Evolutionary conservation across 2,888 invertebrate genomes (phyloP), one percentile per base, ranked within the genome.

Genomic region (Epinotia nisella): DNA sequence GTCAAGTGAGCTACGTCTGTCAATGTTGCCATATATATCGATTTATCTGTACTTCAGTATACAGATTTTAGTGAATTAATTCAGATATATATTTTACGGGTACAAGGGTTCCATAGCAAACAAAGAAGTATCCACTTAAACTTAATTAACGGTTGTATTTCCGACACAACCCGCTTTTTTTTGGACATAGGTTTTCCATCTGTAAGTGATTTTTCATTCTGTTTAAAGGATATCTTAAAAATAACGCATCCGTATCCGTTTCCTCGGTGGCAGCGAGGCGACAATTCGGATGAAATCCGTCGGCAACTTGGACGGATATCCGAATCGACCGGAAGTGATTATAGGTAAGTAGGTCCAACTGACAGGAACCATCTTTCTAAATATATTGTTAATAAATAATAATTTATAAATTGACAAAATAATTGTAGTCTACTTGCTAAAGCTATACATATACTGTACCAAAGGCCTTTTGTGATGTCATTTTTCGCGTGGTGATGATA

Each of bases 251-350:
- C 85, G 78, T 84, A 85, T 88, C 86, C 85, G 78, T 84, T 88
- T 89, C 88, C 88, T 87, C 81, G 85, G 86, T 82, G 83, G 80
- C 73, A 73, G 75, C 76, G 35, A 11, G 19, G 15, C 65, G 41
- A 58, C 24, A 82, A 79, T 81, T 81, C 82, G 82, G 84, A 82
- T 83, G 81, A 84, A 82, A 86, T 88, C 87, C 83, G 83, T 87
- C 85, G 81, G 71, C 84, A 76, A 76, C 77, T 77, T 76, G 77
- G 79, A 79, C 82, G 87, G 84, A 87, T 83, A 82, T 88, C 85
- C 87, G 72, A 75, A 24, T 45, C 58, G 24, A 60, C 58, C 68
- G 77, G 70, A 71, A 70, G 73, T 68, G 70, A 70, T 65, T 70
- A 74, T n/a, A n/a, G n/a, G n/a, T n/a, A n/a, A n/a, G n/a, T n/a